These are phyloP conservation scores for Bombyx mandarina DNA, from an alignment of 1,140 invertebrate genomes.

Conservation along the genomic window DNA sequence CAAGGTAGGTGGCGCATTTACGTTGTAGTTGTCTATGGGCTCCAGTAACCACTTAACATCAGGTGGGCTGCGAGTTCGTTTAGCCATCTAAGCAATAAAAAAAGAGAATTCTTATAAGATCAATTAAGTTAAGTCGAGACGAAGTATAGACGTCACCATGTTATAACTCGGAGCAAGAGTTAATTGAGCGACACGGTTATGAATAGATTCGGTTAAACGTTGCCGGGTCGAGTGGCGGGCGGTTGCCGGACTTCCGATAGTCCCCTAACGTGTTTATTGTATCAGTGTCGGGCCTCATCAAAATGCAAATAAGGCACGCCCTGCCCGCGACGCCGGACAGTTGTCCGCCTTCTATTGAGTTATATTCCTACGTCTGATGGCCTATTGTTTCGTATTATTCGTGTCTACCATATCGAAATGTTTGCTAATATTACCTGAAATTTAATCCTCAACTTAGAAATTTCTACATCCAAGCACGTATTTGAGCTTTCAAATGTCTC, in stretches of 20 bases:
- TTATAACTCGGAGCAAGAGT: slow-evolving; percentile 33
- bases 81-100: no score
- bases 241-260: slow-evolving; percentile 19
- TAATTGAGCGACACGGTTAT: slow-evolving; percentile 43
- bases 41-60: no score
- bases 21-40: no score
- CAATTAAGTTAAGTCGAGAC: neutral
- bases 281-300: slow-evolving; percentile 60
- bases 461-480: no score
- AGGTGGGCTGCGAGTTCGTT: no score
- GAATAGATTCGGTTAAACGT: slow-evolving; percentile 37
- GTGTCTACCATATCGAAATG: slow-evolving; percentile 9
- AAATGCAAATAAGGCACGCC: slow-evolving; percentile 58
- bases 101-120: neutral
- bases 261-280: slow-evolving; percentile 54
- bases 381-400: slow-evolving; percentile 9
- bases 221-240: slow-evolving; percentile 21
- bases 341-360: slow-evolving; percentile 51
- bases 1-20: no score
- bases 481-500: no score
- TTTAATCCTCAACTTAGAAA: no score
- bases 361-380: slow-evolving; percentile 22
- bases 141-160: slow-evolving; percentile 2
- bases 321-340: slow-evolving; percentile 45
- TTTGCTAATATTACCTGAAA: neutral